Evolutionary conservation across 2,113 vertebrate species (phyloP).

Genomic region (Peucedramus taeniatus): DNA sequence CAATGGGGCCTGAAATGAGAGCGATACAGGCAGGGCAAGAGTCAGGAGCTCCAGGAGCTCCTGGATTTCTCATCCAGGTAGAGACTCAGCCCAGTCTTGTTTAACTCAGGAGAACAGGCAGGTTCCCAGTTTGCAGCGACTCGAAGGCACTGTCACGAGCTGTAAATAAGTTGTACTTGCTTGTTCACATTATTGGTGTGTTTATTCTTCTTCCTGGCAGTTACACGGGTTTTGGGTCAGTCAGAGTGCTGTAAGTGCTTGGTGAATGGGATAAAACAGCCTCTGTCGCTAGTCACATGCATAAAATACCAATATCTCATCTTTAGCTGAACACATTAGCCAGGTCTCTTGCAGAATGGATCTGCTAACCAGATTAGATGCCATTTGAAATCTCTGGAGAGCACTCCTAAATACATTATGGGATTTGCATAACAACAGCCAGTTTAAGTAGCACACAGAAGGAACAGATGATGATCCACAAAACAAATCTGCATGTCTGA

Average conservation of each 20-base stretch:
- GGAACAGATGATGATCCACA: conserved; percentile 13
- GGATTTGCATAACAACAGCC: conserved; percentile 59
- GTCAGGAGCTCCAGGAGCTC: accelerated
- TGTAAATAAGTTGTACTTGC: accelerated
- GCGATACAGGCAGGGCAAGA: accelerated
- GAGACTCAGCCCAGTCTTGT: neutral
- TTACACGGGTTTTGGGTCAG: neutral
- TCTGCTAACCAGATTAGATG: conserved; percentile 42
- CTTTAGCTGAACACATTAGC: neutral
- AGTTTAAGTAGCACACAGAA: conserved; percentile 27
- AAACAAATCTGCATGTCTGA: conserved; percentile 33
- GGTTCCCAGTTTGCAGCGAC: neutral
- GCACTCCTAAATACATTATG: conserved; percentile 13
- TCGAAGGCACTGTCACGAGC: neutral
- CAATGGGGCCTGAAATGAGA: accelerated
- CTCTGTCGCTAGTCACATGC: neutral
- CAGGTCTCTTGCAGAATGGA: neutral
- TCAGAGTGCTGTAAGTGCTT: neutral
- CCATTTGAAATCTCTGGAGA: conserved; percentile 42
- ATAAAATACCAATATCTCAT: neutral
- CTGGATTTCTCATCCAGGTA: neutral
- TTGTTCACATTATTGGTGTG: neutral
- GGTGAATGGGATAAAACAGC: neutral
- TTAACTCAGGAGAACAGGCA: neutral
- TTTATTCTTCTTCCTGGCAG: neutral